These are phyloP conservation scores for Pollachius pollachius DNA, from an alignment of 2,113 vertebrate genomes.

Conservation along the genomic window DNA sequence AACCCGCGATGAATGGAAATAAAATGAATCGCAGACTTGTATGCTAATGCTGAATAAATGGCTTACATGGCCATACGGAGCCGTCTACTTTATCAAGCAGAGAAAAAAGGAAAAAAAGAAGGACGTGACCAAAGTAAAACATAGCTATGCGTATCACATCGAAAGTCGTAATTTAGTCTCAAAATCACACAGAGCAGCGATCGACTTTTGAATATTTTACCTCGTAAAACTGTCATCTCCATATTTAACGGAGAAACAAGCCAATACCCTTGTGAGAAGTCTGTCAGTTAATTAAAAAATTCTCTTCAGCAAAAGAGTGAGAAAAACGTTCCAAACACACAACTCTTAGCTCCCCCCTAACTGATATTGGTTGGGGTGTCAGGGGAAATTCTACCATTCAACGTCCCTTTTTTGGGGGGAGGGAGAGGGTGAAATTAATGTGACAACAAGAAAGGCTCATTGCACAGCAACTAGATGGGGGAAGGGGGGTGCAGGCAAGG, in stretches of 20 bases:
- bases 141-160: slow-evolving; percentile 51
- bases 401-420: slow-evolving; percentile 46
- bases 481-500: slow-evolving; percentile 6
- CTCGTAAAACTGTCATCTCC: slow-evolving; percentile 75
- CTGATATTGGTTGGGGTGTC: slow-evolving; percentile 73
- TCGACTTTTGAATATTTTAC: slow-evolving; percentile 70
- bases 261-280: slow-evolving; percentile 73
- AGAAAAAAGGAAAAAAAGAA: neutral
- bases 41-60: slow-evolving; percentile 52
- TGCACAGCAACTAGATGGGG: slow-evolving; percentile 70
- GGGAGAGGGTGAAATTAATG: slow-evolving; percentile 73
- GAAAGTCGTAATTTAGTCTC: slow-evolving; percentile 54
- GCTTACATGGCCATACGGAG: slow-evolving; percentile 49
- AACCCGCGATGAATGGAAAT: slow-evolving; percentile 29
- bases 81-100: neutral
- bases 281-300: slow-evolving; percentile 81
- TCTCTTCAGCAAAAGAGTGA: slow-evolving; percentile 68
- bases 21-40: slow-evolving; percentile 32
- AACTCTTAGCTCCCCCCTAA: slow-evolving; percentile 74
- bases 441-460: slow-evolving; percentile 80
- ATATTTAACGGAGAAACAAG: slow-evolving; percentile 74
- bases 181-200: slow-evolving; percentile 52
- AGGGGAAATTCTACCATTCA: slow-evolving; percentile 67
- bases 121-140: slow-evolving; percentile 52
- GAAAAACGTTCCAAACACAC: slow-evolving; percentile 74